Evolutionary conservation across 2,888 invertebrate genomes (phyloP).

Genomic region (Habrosyne pyritoides): DNA sequence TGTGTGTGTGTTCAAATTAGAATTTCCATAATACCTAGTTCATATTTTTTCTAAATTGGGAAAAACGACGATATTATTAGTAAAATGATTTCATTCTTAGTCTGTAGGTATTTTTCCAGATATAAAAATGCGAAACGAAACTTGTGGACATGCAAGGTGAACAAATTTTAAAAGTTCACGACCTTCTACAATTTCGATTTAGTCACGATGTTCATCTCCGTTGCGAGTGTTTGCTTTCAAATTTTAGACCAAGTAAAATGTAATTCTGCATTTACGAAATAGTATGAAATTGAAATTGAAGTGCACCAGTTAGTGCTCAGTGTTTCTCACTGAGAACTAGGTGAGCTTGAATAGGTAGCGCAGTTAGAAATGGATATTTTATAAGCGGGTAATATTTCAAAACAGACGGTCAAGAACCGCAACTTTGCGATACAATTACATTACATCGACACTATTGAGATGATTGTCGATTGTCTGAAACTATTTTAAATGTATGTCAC

Average conservation of each 20-base stretch:
- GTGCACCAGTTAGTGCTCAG: slow-evolving; percentile 25
- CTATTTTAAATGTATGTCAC: background rate
- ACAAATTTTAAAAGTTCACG: slow-evolving; percentile 65
- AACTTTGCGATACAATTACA: slow-evolving; percentile 27
- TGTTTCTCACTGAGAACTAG: slow-evolving; percentile 50
- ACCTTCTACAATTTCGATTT: slow-evolving; percentile 48
- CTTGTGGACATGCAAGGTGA: slow-evolving; percentile 52
- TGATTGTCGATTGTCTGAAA: background rate
- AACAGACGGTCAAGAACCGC: slow-evolving; percentile 46
- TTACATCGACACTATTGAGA: background rate
- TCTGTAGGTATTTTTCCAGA: slow-evolving; percentile 12
- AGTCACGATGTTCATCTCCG: slow-evolving; percentile 53
- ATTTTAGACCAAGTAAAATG: slow-evolving; percentile 28
- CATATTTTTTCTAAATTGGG: too few relatives aligned
- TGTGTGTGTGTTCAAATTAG: too few relatives aligned
- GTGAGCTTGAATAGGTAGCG: slow-evolving; percentile 46
- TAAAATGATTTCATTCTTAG: too few relatives aligned
- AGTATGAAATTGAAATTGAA: slow-evolving; percentile 30
- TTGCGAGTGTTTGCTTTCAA: slow-evolving; percentile 22
- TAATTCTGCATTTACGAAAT: slow-evolving; percentile 32
- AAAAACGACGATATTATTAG: too few relatives aligned
- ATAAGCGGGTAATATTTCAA: slow-evolving; percentile 35
- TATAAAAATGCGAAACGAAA: slow-evolving; percentile 34
- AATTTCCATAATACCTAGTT: too few relatives aligned
- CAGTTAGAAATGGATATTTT: slow-evolving; percentile 32